A percentile compares a stretch with the other conserved stretches of the same genome.
Evolutionary conservation across 2,113 vertebrate species (phyloP).

Genomic region (Phylloscopus whistleri): DNA sequence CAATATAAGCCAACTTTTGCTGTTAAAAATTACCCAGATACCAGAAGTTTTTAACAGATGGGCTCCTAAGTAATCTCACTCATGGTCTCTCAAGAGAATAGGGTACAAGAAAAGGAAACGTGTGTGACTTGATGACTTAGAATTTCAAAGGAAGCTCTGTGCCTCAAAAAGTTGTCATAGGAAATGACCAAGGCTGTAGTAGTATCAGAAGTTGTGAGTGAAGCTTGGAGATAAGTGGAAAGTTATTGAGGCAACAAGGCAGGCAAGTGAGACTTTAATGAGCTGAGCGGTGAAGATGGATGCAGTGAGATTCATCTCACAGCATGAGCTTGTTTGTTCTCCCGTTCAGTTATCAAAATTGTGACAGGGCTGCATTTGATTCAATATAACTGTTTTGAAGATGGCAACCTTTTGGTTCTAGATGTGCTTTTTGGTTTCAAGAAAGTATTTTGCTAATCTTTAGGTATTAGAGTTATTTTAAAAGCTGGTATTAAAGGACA

Average conservation of each 20-base stretch:
- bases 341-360: not conserved
- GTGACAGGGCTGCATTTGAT: not conserved
- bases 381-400: not conserved
- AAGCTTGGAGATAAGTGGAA: not conserved
- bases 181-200: not conserved
- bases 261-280: not conserved
- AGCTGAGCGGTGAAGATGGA: not conserved
- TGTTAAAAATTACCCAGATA: not conserved
- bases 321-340: not conserved
- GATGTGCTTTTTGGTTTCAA: not conserved
- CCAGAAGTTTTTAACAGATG: not conserved
- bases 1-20: not conserved
- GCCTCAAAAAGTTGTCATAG: not conserved
- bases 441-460: not conserved
- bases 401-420: not conserved
- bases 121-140: not conserved
- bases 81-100: not conserved
- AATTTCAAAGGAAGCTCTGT: not conserved
- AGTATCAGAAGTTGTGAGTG: not conserved
- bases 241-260: not conserved
- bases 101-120: not conserved
- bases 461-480: not conserved
- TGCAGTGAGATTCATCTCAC: not conserved
- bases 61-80: not conserved
- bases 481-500: not conserved